phyloP scores from a whole-genome alignment of 1,140 invertebrate species.

The Temnothorax nylanderi region DNA sequence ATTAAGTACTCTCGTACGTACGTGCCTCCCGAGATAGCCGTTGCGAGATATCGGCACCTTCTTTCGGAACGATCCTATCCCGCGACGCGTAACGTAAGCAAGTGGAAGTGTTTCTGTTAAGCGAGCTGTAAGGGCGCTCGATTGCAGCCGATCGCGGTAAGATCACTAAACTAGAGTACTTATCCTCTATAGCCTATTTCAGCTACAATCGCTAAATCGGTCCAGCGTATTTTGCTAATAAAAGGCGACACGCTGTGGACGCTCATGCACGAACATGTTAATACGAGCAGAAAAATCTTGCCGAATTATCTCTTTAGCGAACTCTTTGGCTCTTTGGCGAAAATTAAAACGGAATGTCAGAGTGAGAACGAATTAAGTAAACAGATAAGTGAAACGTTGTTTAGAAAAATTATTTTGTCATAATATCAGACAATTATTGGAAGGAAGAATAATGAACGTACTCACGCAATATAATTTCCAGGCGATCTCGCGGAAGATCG shows the following conservation, averaged over 20 bases:
- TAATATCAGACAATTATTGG: not conserved
- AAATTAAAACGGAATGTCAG: not conserved
- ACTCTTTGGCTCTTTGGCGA: not conserved
- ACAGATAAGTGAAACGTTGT: not conserved
- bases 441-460: not conserved
- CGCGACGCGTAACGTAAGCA: slow-evolving; percentile 26
- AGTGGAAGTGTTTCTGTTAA: slow-evolving; percentile 48
- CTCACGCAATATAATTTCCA: not conserved
- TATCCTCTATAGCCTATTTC: slow-evolving; percentile 15
- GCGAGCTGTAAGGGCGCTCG: slow-evolving; percentile 41
- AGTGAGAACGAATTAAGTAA: too few species aligned
- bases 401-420: not conserved
- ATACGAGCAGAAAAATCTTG: not conserved
- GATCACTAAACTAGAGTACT: slow-evolving; percentile 24
- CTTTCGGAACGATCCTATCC: not conserved
- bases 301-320: not conserved
- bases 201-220: slow-evolving; percentile 9
- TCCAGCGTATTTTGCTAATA: slow-evolving; percentile 2
- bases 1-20: not conserved
- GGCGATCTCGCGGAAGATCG: not conserved
- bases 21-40: slow-evolving; percentile 28
- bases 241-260: not conserved
- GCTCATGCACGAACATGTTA: not conserved
- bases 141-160: slow-evolving; percentile 11
- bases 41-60: slow-evolving; percentile 25